Evolutionary conservation across 2,113 vertebrate species (phyloP).

Genomic region (Cynocephalus volans): DNA sequence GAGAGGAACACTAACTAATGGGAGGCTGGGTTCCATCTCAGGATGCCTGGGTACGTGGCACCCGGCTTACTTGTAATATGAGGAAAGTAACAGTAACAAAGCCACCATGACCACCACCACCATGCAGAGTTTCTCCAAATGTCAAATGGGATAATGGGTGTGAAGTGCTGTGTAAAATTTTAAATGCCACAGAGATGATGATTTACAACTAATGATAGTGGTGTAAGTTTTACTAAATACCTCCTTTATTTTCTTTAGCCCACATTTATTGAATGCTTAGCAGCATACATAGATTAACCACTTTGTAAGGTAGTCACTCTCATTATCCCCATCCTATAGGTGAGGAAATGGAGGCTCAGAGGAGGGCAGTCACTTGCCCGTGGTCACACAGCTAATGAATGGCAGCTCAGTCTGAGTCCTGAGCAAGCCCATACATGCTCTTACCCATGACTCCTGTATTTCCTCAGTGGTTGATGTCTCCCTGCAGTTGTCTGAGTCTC

Average conservation of each 20-base stretch:
- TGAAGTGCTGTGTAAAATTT: background rate
- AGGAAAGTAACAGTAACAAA: background rate
- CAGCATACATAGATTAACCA: background rate
- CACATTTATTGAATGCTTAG: background rate
- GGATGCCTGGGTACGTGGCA: background rate
- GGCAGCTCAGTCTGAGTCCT: background rate
- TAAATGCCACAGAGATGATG: background rate
- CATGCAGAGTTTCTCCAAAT: background rate
- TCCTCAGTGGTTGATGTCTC: background rate
- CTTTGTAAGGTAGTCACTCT: background rate
- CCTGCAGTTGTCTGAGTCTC: background rate
- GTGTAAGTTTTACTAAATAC: background rate
- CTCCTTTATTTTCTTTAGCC: background rate
- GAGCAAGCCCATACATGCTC: background rate
- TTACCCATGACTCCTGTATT: background rate
- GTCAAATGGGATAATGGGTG: background rate
- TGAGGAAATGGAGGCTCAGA: background rate
- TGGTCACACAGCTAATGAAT: background rate
- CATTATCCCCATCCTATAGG: background rate
- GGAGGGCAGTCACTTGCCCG: background rate
- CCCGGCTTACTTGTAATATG: too few relatives aligned
- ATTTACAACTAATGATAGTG: background rate
- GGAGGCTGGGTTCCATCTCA: background rate
- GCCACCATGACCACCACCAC: accelerated
- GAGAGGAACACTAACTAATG: background rate